Base-by-base conservation (phyloP, 2,113 vertebrate species). In the Cepphus grylle region DNA sequence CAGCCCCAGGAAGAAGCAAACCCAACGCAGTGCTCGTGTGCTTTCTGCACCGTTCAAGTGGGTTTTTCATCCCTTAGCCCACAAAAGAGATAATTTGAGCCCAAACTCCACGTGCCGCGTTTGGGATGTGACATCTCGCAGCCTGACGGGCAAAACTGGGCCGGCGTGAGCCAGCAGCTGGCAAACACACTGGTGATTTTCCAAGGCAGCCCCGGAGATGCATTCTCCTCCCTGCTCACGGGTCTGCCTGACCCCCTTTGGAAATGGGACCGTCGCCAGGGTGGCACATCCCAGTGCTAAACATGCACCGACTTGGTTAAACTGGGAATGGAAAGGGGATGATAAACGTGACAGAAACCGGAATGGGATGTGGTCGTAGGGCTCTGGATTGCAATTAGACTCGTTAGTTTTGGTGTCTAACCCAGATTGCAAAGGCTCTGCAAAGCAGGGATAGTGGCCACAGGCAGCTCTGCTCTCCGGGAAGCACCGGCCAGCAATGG, bases 281-380 rank as follows among this genome's bases (percentile, higher is more conserved):
- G 1, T 20, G 29, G 58, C 66, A 49, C 69, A 53, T 25, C 80
- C 86, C 38, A 12, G 36, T 18, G 11, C 6, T 8, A 15, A 30
- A 71, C 16, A 17, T 17, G 1, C 21, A 40, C 2, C 0, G 0
- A 26, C 5, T 23, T 6, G 9, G 19, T 23, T 23, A 23, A 38
- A 55, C 38, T 18, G 16, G 11, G 65, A 26, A 53, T 1, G 20
- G 55, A 29, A 62, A 78, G 30, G 67, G 22, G n/a, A 20, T 6
- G 8, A 4, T 40, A 66, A 63, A 40, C 2, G 2, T 0, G 3
- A 40, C 52, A n/a, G 38, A n/a, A 56, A 4, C 30, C 10, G 2
- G 14, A 4, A 11, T 6, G 49, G 70, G 79, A 16, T 50, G 70
- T 20, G 47, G 10, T 21, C 0, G 0, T 4, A 38, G 58, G 5